Evolutionary conservation across 2,113 vertebrate genomes (phyloP).

Genomic region (Pontoporia blainvillei): DNA sequence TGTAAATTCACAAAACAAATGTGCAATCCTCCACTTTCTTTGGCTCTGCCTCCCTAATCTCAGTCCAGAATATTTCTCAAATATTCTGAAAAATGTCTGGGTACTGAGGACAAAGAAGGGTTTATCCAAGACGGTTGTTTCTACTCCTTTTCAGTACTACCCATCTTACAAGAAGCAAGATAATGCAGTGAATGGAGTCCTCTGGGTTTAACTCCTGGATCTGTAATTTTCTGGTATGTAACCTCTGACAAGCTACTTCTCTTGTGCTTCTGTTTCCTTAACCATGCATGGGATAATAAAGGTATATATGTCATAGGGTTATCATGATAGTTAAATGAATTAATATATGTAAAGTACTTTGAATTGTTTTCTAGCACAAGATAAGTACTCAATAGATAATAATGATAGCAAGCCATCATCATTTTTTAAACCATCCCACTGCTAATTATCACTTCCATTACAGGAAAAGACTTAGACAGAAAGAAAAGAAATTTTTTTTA

Average conservation of each 20-base stretch:
- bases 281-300: not conserved
- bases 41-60: not conserved
- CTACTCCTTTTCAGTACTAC: not conserved
- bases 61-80: not conserved
- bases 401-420: not conserved
- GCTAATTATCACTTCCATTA: too few species aligned
- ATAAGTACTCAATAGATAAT: not conserved
- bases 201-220: not conserved
- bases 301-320: not conserved
- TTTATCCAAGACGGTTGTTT: not conserved
- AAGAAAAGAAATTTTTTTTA: too few species aligned
- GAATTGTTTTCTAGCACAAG: not conserved
- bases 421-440: not conserved
- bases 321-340: not conserved
- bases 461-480: too few species aligned
- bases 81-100: not conserved
- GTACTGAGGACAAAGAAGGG: not conserved
- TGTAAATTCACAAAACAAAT: slow-evolving; percentile 12
- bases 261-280: not conserved
- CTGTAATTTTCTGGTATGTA: not conserved
- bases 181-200: not conserved
- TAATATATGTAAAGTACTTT: not conserved
- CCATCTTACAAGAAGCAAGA: not conserved
- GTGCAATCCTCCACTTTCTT: not conserved
- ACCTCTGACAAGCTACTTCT: not conserved